Evolutionary conservation across 2,113 vertebrate genomes (phyloP), one percentile per base, ranked within the genome.

Genomic region (Rutilus rutilus): DNA sequence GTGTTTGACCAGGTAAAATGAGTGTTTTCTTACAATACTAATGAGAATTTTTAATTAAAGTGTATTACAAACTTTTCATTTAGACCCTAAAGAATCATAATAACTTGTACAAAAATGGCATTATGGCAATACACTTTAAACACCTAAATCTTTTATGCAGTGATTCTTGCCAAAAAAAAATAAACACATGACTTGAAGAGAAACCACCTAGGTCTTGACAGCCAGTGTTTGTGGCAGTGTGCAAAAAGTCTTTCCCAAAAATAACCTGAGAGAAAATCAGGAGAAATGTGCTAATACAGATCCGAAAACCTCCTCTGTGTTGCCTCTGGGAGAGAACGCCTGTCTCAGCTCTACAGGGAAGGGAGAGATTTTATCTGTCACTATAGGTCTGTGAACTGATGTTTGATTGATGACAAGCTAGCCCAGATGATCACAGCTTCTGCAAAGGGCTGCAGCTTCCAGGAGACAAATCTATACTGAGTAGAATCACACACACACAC

Each of bases 361-460:
- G 59, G 54, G 27, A 71, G 30, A 78, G 82, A 85, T 75, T 47
- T 39, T 7, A 64, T 89, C 82, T 83, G 73, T 67, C 85, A 88
- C 19, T 62, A 42, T 9, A 57, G 9, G 4, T 67, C 74, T 47
- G 57, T 78, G 25, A 23, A 50, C 50, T 69, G 69, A 84, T 47
- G 82, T 65, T 59, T 87, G 84, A 80, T n/a, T 74, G 65, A 84
- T 27, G 73, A 69, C 59, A 78, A 47, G 57, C 47, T n/a, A 67
- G 81, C 23, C 69, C 19, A 74, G 45, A 79, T 69, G 82, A 73
- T 19, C 54, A 23, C 54, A 27, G 76, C 85, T 81, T 36, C 23
- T 84, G 69, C 36, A 21, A 23, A 59, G 10, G 33, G 50, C 57
- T 50, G 77, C 57, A 64, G 60, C 45, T 52, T 65, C 52, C 21